Conservation (phyloP, 2,888 invertebrate genomes). For the Phaonia tiefii region DNA sequence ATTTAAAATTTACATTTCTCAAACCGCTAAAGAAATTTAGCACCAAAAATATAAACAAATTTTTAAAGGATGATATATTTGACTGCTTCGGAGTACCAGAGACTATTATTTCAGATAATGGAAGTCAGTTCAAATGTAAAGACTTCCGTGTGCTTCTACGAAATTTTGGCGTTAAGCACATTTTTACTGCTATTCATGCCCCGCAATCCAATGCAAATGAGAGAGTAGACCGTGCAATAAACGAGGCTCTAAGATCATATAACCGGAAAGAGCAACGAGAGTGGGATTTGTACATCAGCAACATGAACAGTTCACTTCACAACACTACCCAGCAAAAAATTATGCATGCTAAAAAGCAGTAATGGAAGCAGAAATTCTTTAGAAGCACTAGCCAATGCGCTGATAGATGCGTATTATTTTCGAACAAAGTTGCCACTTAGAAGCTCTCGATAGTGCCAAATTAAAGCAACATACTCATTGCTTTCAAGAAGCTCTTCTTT, state of each 20-base stretch:
- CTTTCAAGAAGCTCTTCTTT: too few relatives aligned
- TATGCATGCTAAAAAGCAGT: too few relatives aligned
- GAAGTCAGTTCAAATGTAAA: slow-evolving; percentile 42
- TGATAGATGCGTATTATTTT: too few relatives aligned
- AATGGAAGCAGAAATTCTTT: too few relatives aligned
- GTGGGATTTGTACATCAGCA: neutral
- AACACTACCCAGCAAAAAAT: too few relatives aligned
- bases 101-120: slow-evolving; percentile 50
- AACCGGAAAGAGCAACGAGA: neutral
- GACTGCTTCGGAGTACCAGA: slow-evolving; percentile 57
- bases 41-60: slow-evolving; percentile 29
- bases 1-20: slow-evolving; percentile 54
- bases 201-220: slow-evolving; percentile 61
- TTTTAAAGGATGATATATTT: slow-evolving; percentile 65
- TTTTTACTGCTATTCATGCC: slow-evolving; percentile 49
- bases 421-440: too few relatives aligned
- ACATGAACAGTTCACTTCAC: slow-evolving; percentile 40
- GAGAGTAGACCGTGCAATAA: too few relatives aligned
- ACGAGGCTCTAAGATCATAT: slow-evolving; percentile 44
- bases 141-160: slow-evolving; percentile 41
- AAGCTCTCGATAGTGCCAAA: too few relatives aligned
- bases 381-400: too few relatives aligned
- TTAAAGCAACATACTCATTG: too few relatives aligned
- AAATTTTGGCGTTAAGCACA: neutral
- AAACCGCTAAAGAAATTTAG: slow-evolving; percentile 47